Percentiles rank a stretch among this genome's conserved stretches.
phyloP scores from a whole-genome alignment of 30 jellyfish, hydroid and myxozoan genomes.

The Rhopilema esculentum region DNA sequence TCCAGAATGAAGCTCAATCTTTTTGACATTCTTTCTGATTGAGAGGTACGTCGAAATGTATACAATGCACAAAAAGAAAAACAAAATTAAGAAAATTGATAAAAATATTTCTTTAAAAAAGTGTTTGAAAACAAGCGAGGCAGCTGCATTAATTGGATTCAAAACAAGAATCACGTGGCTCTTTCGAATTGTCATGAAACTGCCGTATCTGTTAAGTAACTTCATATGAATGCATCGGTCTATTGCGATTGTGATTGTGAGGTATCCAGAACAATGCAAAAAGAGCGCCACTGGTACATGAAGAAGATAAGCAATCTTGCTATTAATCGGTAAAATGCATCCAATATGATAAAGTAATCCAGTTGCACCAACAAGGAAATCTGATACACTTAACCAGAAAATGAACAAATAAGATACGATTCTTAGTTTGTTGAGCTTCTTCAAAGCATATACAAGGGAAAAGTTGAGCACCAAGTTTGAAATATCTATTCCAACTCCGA shows the following conservation, averaged over 20 bases:
- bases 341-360: neutral
- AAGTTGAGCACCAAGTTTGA: conserved; percentile 21
- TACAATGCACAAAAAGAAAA: neutral
- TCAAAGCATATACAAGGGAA: conserved; percentile 16
- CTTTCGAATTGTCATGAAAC: conserved; percentile 31
- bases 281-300: neutral
- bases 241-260: conserved; percentile 8
- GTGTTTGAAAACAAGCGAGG: no score
- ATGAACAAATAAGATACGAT: conserved; percentile 22
- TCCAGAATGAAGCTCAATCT: neutral
- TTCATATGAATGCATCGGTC: conserved; percentile 31
- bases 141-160: neutral
- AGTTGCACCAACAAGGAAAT: conserved; percentile 22
- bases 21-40: neutral
- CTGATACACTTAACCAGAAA: conserved; percentile 25
- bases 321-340: no score
- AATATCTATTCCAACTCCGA: neutral
- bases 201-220: conserved; percentile 2
- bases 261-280: neutral
- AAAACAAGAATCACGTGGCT: neutral
- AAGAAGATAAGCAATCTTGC: neutral
- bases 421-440: conserved; percentile 21
- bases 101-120: no score
- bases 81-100: no score
- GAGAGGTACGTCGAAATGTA: neutral